Base-by-base conservation (phyloP, 2,113 vertebrate genomes). In the Lamprologus sp. region DNA sequence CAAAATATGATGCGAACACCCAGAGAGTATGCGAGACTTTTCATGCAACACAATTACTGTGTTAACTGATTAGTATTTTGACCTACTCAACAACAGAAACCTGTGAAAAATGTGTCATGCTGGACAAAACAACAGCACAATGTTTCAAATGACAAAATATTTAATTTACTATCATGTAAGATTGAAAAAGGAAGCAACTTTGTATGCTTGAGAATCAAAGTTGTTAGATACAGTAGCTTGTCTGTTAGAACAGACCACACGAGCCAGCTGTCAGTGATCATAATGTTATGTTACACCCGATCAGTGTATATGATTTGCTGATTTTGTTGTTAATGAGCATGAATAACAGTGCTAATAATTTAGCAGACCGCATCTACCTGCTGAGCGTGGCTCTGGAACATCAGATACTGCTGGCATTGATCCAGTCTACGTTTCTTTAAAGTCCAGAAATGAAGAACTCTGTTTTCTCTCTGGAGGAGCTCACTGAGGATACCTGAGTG, bases 361-460 rank as follows among this genome's bases (percentile, higher is more conserved):
- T 49, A 31, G 70, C 42, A 28, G 42, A 49, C 23, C 2, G 3
- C 26, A 6, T 35, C 2, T 73, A 99, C 99, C 98, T 99, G 98
- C 84, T 98, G 99, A 81, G 98, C 97, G n/a, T 99, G 99, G 89
- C 96, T 97, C 86, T 99, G 98, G 89, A 99, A 99, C 93, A 99
- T 97, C 93, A 99, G 96, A 0, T 98, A 99, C 70, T 99, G 98
- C 92, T 99, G 99, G 93, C 99, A 99, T 85, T 99, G 98, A 84
- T 99, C 99, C 93, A 99, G 95, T 28, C 98, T 95, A 4, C 98
- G 93, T 88, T 99, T 99, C 95, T 99, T 99, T 94, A 99, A 82
- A 33, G 99, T 99, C 99, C 99, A 99, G 95, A 99, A 99, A 82
- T 99, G 99, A 82, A 99, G 96, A 49, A 99, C 99, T 2, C 98